phyloP scores from a whole-genome alignment of 2,113 vertebrate species.

The Hippocampus zosterae region DNA sequence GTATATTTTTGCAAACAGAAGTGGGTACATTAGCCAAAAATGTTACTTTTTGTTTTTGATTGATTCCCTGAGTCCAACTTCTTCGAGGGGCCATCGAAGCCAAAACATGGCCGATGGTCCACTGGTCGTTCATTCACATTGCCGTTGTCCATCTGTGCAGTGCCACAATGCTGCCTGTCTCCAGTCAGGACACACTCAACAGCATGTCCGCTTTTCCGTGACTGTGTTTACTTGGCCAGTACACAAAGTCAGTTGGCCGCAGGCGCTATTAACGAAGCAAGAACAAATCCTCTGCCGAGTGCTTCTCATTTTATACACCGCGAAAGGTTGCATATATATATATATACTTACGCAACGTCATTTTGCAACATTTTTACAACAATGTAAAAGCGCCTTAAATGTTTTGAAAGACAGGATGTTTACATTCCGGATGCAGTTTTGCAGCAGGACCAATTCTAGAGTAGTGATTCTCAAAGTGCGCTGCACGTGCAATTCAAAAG shows the following conservation, averaged over 20 bases:
- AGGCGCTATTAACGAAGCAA: constrained; percentile 47
- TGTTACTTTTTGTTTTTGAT: neutral
- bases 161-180: constrained; percentile 54
- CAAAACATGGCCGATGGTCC: constrained; percentile 70
- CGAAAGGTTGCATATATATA: neutral
- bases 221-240: constrained; percentile 64
- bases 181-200: constrained; percentile 64
- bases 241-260: constrained; percentile 49
- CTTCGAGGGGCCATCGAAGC: constrained; percentile 29
- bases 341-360: neutral
- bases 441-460: neutral
- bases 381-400: constrained; percentile 4
- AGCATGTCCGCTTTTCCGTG: constrained; percentile 52
- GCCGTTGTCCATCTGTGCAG: constrained; percentile 40
- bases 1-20: too few relatives aligned
- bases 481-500: too few relatives aligned
- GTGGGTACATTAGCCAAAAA: too few relatives aligned
- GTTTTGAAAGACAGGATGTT: constrained; percentile 5
- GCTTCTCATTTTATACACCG: constrained; percentile 11
- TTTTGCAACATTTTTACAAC: constrained; percentile 13
- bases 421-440: neutral
- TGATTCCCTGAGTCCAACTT: constrained; percentile 5
- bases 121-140: constrained; percentile 62
- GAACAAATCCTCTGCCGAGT: constrained; percentile 26
- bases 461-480: too few relatives aligned